Evolutionary conservation across 2,113 vertebrate genomes (phyloP).

Genomic region (Merops nubicus): DNA sequence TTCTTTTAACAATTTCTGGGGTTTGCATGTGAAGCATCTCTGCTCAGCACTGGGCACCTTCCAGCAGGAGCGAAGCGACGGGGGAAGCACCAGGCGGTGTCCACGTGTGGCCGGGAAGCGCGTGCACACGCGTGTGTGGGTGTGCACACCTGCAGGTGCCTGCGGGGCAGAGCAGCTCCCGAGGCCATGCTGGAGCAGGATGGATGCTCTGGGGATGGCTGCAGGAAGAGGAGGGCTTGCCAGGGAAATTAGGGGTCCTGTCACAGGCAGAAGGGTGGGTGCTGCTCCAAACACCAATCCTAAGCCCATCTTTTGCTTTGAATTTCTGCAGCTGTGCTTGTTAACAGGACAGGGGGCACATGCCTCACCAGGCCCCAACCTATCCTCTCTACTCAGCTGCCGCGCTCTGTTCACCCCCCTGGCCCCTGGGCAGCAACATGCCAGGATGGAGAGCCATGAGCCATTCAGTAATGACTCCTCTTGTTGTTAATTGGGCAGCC

Average conservation of each 20-base stretch:
- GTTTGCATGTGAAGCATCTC: not conserved
- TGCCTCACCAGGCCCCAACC: fast-evolving
- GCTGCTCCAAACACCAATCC: fast-evolving
- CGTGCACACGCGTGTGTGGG: fast-evolving
- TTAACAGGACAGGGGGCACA: fast-evolving
- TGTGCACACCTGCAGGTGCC: not conserved
- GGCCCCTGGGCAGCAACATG: fast-evolving
- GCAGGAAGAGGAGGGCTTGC: not conserved
- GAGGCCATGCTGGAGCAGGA: not conserved
- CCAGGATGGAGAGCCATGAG: not conserved
- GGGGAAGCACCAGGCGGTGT: not conserved
- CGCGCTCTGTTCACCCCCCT: not conserved
- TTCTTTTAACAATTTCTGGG: not conserved
- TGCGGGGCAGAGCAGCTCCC: not conserved
- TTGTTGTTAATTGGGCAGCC: not conserved
- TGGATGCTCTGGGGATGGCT: not conserved
- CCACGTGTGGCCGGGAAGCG: fast-evolving
- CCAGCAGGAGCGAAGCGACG: not conserved
- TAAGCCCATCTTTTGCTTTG: not conserved
- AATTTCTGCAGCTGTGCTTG: not conserved
- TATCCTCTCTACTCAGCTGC: not conserved
- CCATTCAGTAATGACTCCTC: not conserved
- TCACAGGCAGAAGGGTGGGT: fast-evolving
- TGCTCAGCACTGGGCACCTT: fast-evolving
- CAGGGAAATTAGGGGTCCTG: not conserved